A percentile compares a stretch with the other conserved stretches of the same genome.
phyloP scores from a whole-genome alignment of 1,140 invertebrate species.

The Cherax quadricarinatus region DNA sequence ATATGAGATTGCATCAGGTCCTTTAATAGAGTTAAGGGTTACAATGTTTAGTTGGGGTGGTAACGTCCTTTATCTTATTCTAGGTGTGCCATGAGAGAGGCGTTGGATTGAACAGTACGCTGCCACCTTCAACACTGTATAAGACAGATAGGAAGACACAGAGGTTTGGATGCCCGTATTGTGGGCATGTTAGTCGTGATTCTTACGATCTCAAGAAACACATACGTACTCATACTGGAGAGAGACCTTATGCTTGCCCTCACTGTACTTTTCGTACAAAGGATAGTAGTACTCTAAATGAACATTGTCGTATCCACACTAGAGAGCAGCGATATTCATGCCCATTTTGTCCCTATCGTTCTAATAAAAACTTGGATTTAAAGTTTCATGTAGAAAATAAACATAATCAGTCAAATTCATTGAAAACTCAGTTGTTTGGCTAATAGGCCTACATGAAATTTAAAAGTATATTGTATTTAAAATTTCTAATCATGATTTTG shows the following conservation, averaged over 20 bases:
- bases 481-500: too few species aligned
- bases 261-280: constrained; percentile 40
- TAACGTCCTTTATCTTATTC: constrained; percentile 57
- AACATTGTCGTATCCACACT: constrained; percentile 40
- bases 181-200: constrained; percentile 52
- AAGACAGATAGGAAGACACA: constrained; percentile 44
- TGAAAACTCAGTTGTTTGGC: not conserved
- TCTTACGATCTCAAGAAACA: constrained; percentile 55
- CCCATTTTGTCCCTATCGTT: constrained; percentile 33
- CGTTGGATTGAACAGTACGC: constrained; percentile 30
- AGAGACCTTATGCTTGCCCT: constrained; percentile 48
- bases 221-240: constrained; percentile 50
- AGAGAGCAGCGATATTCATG: constrained; percentile 24
- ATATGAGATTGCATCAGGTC: not conserved
- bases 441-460: not conserved
- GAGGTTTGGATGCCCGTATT: constrained; percentile 42
- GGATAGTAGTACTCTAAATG: constrained; percentile 27
- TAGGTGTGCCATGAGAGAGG: constrained; percentile 59
- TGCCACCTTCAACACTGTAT: constrained; percentile 19
- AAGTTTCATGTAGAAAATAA: constrained; percentile 23
- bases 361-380: constrained; percentile 20
- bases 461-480: too few species aligned
- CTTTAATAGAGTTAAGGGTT: not conserved
- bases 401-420: not conserved
- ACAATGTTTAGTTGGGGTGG: constrained; percentile 22